Base-by-base conservation (phyloP, 2,797 vertebrate genomes). In the Anolis apletophallus region DNA sequence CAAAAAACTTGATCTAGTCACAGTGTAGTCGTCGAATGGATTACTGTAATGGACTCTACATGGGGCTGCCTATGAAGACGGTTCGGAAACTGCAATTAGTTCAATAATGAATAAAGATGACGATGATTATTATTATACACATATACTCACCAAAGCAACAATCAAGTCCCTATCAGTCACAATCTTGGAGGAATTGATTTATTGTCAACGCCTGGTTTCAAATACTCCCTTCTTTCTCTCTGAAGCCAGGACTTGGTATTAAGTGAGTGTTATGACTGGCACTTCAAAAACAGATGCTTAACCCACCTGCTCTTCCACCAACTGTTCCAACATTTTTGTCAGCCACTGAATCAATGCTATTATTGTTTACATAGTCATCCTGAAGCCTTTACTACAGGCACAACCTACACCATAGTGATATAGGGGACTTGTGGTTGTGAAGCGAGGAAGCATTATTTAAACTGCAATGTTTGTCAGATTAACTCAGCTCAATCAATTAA, bases 271-370 rank as follows among this genome's bases (percentile, higher is more conserved):
- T 68, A 34, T 78, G 73, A 21, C 34, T 74, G 77, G 68, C 86
- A 55, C 50, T 73, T 73, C 68, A 67, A 64, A 73, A 80, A 73
- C 86, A 87, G 73, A 40, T 87, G 86, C 81, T 85, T 46, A 59
- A 19, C 55, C 81, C 86, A 87, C 55, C 86, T 87, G 86, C 68
- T 80, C 26, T 29, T 80, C 3, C n/a, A 76, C 55, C 86, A 87
- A 87, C 75, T 87, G 86, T 80, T 59, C 59, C 81, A 54, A 36
- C 59, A 67, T 81, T 81, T 86, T 76, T 29, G 29, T 86, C 50
- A 76, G 29, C 26, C 17, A 55, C 1, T 26, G 17, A 82, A 80
- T 87, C 55, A 87, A 87, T 84, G 86, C 76, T 46, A 81, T 26
- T 67, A 84, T 87, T 87, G 68, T 87, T 54, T 73, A 68, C 14